Conservation (phyloP, 2,113 vertebrate species). For the Planiliza haematocheilus region DNA sequence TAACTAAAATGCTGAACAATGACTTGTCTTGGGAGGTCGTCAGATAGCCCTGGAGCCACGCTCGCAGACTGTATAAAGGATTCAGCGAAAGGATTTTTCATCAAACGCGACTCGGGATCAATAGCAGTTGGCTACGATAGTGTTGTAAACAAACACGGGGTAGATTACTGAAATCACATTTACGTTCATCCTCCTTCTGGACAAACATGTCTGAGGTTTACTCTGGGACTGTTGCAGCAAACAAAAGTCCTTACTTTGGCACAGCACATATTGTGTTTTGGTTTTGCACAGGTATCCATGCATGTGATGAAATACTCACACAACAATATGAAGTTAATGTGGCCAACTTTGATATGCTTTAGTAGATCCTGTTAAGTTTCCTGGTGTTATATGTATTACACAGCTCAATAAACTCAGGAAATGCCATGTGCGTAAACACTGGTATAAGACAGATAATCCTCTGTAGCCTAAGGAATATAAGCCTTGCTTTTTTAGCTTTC, state of each 20-base stretch:
- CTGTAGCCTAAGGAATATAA: conserved; percentile 37
- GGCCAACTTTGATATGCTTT: neutral
- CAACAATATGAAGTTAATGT: neutral
- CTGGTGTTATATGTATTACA: neutral
- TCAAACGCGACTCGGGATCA: conserved; percentile 16
- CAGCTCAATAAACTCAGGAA: conserved; percentile 37
- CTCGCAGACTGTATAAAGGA: conserved; percentile 1
- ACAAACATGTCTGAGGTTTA: conserved; percentile 9
- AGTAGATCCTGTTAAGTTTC: conserved; percentile 5
- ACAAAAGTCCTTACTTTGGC: neutral
- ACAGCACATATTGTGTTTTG: neutral
- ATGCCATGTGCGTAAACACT: conserved; percentile 29
- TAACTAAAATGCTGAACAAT: neutral
- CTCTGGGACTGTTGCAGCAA: neutral
- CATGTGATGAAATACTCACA: neutral
- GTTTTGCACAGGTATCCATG: neutral
- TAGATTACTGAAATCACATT: conserved; percentile 41
- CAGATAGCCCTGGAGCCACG: neutral
- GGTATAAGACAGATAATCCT: conserved; percentile 43
- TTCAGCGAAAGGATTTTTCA: conserved; percentile 2
- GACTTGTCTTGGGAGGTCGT: neutral
- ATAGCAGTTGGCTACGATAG: conserved; percentile 18
- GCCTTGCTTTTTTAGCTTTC: conserved; percentile 16
- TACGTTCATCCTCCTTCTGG: conserved; percentile 34
- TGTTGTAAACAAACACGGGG: conserved; percentile 39